Evolutionary conservation across 2,113 vertebrate genomes (phyloP).

Genomic region (Pterocles gutturalis): DNA sequence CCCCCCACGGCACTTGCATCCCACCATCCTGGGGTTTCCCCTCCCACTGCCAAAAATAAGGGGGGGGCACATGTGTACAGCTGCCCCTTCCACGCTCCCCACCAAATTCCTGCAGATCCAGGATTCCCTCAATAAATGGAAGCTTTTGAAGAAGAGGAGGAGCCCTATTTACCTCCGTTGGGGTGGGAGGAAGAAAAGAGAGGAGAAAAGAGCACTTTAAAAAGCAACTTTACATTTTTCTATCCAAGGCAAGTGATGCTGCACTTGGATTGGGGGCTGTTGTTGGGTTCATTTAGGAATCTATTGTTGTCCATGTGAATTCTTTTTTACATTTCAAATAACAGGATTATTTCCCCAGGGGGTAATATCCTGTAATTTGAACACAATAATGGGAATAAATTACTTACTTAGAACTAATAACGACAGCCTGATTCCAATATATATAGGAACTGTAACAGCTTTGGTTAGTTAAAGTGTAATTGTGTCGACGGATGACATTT

Average conservation of each 20-base stretch:
- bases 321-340: conserved; percentile 75
- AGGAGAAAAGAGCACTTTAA: not conserved
- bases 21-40: not conserved
- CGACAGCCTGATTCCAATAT: conserved; percentile 67
- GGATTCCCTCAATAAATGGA: not conserved
- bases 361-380: conserved; percentile 76
- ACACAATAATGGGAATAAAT: conserved; percentile 77
- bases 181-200: not conserved
- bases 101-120: not conserved
- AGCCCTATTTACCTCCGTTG: not conserved
- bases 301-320: conserved; percentile 68
- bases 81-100: not conserved
- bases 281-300: conserved; percentile 62
- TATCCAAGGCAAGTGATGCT: not conserved
- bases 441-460: conserved; percentile 71
- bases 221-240: conserved; percentile 25
- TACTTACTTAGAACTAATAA: conserved; percentile 76
- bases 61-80: rapidly evolving
- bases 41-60: not conserved
- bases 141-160: not conserved
- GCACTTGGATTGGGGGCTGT: not conserved
- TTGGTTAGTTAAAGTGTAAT: conserved; percentile 72
- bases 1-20: rapidly evolving
- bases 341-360: conserved; percentile 74
- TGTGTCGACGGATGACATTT: conserved; percentile 72